Percentiles rank a stretch among this genome's conserved stretches.
phyloP scores from a whole-genome alignment of 2,888 invertebrate species.

The Actias luna region DNA sequence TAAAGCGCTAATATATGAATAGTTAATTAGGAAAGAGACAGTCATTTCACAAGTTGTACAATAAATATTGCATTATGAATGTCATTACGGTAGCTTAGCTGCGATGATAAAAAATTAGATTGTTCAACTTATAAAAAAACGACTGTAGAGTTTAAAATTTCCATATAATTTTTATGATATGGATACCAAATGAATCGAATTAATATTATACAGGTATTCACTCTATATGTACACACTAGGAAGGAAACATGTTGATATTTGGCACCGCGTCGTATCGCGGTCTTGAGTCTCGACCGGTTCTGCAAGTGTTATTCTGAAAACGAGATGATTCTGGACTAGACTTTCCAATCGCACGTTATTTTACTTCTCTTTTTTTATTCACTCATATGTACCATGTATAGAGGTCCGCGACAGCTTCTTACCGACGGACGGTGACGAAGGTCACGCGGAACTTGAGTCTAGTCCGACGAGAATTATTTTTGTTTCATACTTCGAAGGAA shows the following conservation, averaged over 20 bases:
- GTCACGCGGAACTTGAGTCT: constrained; percentile 67
- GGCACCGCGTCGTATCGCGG: constrained; percentile 41
- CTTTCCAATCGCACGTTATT: constrained; percentile 70
- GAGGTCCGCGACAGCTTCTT: constrained; percentile 63
- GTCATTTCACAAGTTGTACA: background rate
- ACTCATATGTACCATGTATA: constrained; percentile 30
- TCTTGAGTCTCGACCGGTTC: constrained; percentile 60
- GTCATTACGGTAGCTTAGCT: background rate
- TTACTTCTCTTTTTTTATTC: constrained; percentile 41
- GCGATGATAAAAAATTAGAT: background rate
- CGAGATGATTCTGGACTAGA: constrained; percentile 75
- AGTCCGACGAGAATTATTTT: constrained; percentile 50
- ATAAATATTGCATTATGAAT: background rate
- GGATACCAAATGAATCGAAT: background rate
- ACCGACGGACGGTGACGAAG: constrained; percentile 62
- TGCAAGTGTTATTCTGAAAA: constrained; percentile 79
- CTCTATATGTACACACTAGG: constrained; percentile 47
- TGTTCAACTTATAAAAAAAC: background rate
- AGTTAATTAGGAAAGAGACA: background rate
- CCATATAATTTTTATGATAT: constrained; percentile 3
- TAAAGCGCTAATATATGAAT: background rate
- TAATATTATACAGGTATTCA: background rate
- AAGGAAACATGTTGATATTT: constrained; percentile 80
- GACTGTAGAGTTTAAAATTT: background rate
- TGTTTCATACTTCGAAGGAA: constrained; percentile 57